Base-by-base conservation (phyloP, 2,113 vertebrate species). In the Eonycteris spelaea region DNA sequence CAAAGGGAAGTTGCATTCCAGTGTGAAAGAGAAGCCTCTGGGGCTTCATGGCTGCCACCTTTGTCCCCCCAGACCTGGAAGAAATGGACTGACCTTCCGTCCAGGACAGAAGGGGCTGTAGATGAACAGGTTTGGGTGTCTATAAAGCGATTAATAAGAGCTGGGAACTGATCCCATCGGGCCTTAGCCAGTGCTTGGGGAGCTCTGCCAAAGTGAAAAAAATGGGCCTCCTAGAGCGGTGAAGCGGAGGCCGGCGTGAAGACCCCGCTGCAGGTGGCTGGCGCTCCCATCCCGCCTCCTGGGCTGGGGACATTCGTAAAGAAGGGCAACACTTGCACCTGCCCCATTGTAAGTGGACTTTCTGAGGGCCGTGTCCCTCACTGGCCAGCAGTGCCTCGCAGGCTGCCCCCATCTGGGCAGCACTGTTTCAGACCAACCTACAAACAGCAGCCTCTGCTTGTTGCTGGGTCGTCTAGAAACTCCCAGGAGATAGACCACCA, bases 21-120 rank as follows among this genome's bases (percentile, higher is more conserved):
- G 38, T 38, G 51, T 82, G 70, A 96, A 95, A 92, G 48, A 67
- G 85, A 77, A 84, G 83, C 40, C 43, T 90, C 59, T 70, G 48
- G 16, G 55, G 74, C 84, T 70, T 61, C n/a, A 70, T 15, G 30
- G 71, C n/a, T 48, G 57, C 1, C 1, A 6, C 40, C 79, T 95
- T 71, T 51, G 84, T 87, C 38, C 38, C 75, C 45, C 7, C 5
- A 67, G 80, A 90, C 21, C 45, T 80, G n/a, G 57, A 70, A 84
- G 40, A 90, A 92, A 84, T 18, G 40, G 33, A 63, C 45, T 5
- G 51, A 55, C 3, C 14, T 63, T 91, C 45, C 55, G n/a, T 75
- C 75, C 48, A 51, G 63, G 21, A 12, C 26, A 19, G 78, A 45
- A 85, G 43, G 61, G 93, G 40, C 40, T 94, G 73, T 88, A 21